Percentiles rank a stretch among this genome's conserved stretches.
Evolutionary conservation across 2,888 invertebrate genomes (phyloP).

Genomic region (Acanthoscelides obtectus): DNA sequence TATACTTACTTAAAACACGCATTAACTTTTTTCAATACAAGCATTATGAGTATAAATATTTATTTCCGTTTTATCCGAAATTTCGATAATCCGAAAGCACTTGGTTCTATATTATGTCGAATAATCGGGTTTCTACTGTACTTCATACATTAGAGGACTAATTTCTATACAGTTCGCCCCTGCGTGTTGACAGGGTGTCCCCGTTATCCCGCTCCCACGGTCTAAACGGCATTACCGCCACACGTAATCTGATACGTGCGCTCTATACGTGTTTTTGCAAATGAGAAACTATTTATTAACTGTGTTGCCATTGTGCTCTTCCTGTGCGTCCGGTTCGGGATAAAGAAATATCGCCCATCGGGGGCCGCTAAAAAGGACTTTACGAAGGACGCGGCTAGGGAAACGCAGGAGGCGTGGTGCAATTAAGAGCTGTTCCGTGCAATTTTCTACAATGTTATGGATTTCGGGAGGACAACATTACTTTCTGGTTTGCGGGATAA

Average conservation of each 20-base stretch:
- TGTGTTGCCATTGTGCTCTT: conserved; percentile 31
- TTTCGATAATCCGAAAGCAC: too few relatives aligned
- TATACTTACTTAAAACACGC: too few relatives aligned
- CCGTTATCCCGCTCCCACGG: conserved; percentile 30
- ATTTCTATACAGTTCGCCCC: neutral
- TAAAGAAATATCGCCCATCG: conserved; percentile 7
- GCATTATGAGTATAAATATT: too few relatives aligned
- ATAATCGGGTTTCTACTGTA: too few relatives aligned
- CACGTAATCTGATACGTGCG: conserved; percentile 44
- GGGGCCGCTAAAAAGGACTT: conserved; percentile 17
- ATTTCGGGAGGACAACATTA: neutral
- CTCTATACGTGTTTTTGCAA: conserved; percentile 44
- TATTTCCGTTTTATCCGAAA: too few relatives aligned
- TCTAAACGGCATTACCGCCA: conserved; percentile 36
- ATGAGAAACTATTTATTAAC: conserved; percentile 46
- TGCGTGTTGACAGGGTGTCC: neutral
- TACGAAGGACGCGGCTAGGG: conserved; percentile 17
- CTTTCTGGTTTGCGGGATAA: neutral
- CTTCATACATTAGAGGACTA: neutral
- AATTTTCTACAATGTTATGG: neutral
- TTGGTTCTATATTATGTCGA: too few relatives aligned
- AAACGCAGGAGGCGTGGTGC: conserved; percentile 17
- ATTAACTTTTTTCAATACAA: too few relatives aligned
- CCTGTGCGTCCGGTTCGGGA: conserved; percentile 10
- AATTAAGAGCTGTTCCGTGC: neutral